Evolutionary conservation across 2,797 vertebrate genomes (phyloP).

Genomic region (Dendrocincla fuliginosa): DNA sequence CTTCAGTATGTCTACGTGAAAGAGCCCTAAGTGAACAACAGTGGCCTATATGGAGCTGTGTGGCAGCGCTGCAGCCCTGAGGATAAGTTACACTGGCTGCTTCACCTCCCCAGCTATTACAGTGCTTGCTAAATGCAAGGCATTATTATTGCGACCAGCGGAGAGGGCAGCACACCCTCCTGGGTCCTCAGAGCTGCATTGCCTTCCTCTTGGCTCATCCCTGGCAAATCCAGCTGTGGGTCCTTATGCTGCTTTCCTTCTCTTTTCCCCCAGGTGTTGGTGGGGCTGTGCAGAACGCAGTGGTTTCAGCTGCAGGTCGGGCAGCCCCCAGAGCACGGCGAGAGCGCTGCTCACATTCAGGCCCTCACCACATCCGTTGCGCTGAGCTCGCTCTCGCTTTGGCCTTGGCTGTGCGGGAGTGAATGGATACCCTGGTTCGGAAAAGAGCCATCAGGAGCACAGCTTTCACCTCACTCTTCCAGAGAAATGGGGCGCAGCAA

Average conservation of each 20-base stretch:
- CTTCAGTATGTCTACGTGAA: background rate
- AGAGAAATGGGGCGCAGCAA: background rate
- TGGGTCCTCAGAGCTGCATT: background rate
- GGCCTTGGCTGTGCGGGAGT: background rate
- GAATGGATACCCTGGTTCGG: background rate
- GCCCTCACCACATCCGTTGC: slow-evolving; percentile 5
- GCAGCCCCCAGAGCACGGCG: slow-evolving; percentile 24
- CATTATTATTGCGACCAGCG: background rate
- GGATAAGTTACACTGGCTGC: background rate
- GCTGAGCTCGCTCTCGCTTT: slow-evolving; percentile 21
- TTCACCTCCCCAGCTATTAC: background rate
- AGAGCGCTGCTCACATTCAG: background rate
- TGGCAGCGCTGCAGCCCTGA: background rate
- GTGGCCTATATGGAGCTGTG: background rate
- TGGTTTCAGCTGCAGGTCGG: slow-evolving; percentile 55
- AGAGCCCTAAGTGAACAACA: background rate
- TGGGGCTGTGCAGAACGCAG: background rate
- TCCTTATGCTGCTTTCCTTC: background rate
- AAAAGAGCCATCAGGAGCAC: background rate
- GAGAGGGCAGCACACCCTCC: background rate
- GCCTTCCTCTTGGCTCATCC: slow-evolving; percentile 16
- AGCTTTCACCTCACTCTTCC: background rate
- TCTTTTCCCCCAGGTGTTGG: background rate
- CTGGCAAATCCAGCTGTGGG: background rate
- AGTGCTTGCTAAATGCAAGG: background rate